phyloP scores from a whole-genome alignment of 2,113 vertebrate species.

The Albula goreensis region DNA sequence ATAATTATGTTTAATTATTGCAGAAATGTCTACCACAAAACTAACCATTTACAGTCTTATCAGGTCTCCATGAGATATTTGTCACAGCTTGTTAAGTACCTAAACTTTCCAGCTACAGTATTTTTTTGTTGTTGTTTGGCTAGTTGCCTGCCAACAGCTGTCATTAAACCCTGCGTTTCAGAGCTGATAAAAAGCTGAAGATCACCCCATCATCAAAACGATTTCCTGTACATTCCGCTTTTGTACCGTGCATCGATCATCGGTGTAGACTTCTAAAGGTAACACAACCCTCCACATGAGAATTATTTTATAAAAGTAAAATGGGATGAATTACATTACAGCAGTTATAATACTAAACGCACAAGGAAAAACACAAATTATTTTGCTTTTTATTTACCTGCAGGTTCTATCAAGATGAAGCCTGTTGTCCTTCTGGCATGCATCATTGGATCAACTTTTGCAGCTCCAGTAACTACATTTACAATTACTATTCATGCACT shows the following conservation, averaged over 20 bases:
- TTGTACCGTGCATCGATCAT: background rate
- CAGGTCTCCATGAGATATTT: too few relatives aligned
- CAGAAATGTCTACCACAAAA: too few relatives aligned
- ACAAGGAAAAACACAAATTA: too few relatives aligned
- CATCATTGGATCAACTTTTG: background rate
- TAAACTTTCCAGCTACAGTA: too few relatives aligned
- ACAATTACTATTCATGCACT: background rate
- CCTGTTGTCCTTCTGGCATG: background rate
- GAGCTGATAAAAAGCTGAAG: background rate
- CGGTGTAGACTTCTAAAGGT: background rate
- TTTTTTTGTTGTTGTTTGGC: too few relatives aligned
- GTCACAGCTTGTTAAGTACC: too few relatives aligned
- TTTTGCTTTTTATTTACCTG: background rate
- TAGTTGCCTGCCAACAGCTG: too few relatives aligned
- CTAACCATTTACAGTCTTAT: too few relatives aligned
- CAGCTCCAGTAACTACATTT: background rate
- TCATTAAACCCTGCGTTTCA: background rate
- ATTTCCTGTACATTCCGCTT: background rate
- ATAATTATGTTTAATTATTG: too few relatives aligned
- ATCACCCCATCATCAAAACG: background rate
- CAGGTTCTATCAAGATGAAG: background rate
- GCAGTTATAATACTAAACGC: too few relatives aligned
- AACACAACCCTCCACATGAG: background rate
- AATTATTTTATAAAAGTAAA: background rate
- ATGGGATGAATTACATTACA: background rate